Conservation (phyloP, 2,797 vertebrate species). For the Rallus crepitans region DNA sequence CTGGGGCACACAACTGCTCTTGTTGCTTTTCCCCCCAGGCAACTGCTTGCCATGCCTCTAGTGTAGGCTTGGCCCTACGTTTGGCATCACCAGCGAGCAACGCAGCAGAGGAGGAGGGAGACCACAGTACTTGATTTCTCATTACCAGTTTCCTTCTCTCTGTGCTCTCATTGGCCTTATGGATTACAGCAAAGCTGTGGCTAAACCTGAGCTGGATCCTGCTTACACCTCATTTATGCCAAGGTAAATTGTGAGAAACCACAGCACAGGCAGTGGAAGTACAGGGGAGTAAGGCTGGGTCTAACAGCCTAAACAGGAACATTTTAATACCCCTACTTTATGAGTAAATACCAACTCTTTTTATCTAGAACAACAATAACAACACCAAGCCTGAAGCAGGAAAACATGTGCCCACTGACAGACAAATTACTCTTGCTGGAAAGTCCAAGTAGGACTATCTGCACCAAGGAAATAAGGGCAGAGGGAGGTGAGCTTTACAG, state of each 20-base stretch:
- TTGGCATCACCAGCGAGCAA: background rate
- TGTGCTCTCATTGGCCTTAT: background rate
- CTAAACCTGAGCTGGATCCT: background rate
- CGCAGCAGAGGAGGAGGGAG: background rate
- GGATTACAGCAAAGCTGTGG: background rate
- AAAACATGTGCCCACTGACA: background rate
- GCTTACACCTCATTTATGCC: background rate
- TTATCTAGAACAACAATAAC: background rate
- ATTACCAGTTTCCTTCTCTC: background rate
- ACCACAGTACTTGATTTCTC: slow-evolving; percentile 12
- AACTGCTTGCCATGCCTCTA: slow-evolving; percentile 1
- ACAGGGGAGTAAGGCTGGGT: background rate
- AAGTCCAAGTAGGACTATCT: background rate
- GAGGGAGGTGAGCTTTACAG: background rate
- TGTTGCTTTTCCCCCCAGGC: slow-evolving; percentile 12
- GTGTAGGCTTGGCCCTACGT: background rate
- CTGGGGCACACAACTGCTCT: background rate
- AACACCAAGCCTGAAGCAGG: background rate
- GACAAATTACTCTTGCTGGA: background rate
- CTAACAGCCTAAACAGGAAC: background rate
- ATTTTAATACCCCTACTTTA: background rate
- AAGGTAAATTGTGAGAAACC: background rate
- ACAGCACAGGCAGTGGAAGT: background rate
- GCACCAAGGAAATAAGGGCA: background rate
- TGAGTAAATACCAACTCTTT: background rate